Evolutionary conservation across 1,140 invertebrate species (phyloP).

Genomic region (Drosophila tsacasi): DNA sequence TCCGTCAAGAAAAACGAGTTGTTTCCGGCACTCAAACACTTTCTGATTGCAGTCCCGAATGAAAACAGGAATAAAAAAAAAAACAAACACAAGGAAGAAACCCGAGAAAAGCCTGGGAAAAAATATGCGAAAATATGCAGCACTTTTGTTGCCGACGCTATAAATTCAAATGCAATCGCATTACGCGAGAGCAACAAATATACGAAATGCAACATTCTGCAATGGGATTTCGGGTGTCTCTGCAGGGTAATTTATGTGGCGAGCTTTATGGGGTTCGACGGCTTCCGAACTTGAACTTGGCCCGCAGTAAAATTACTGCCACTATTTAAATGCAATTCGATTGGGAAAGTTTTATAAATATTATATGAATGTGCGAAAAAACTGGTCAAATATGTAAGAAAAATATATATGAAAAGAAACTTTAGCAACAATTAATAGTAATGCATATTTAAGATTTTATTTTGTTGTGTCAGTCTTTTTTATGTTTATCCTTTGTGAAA

Average conservation of each 20-base stretch:
- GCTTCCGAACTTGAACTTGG: slow-evolving; percentile 21
- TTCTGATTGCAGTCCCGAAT: slow-evolving; percentile 65
- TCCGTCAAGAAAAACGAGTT: slow-evolving; percentile 72
- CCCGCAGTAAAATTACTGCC: background rate
- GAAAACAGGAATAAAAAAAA: slow-evolving; percentile 22
- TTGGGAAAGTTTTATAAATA: background rate
- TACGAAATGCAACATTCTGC: slow-evolving; percentile 25
- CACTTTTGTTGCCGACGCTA: slow-evolving; percentile 52
- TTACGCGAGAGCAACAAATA: slow-evolving; percentile 57
- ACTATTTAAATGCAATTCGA: background rate
- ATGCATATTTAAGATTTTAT: too few relatives aligned
- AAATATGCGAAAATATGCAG: slow-evolving; percentile 30
- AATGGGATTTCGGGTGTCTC: slow-evolving; percentile 29
- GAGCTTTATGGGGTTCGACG: slow-evolving; percentile 13
- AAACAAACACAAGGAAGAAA: background rate
- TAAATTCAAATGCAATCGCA: slow-evolving; percentile 73
- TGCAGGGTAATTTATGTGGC: slow-evolving; percentile 34
- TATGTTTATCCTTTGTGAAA: too few relatives aligned
- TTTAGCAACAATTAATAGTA: too few relatives aligned
- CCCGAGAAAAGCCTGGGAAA: slow-evolving; percentile 5
- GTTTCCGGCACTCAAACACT: slow-evolving; percentile 79
- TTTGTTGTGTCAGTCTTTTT: too few relatives aligned
- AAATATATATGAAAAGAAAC: background rate
- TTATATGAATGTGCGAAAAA: background rate
- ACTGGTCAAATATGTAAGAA: background rate